Conservation (phyloP, 2,888 invertebrate species). For the Luperina testacea region DNA sequence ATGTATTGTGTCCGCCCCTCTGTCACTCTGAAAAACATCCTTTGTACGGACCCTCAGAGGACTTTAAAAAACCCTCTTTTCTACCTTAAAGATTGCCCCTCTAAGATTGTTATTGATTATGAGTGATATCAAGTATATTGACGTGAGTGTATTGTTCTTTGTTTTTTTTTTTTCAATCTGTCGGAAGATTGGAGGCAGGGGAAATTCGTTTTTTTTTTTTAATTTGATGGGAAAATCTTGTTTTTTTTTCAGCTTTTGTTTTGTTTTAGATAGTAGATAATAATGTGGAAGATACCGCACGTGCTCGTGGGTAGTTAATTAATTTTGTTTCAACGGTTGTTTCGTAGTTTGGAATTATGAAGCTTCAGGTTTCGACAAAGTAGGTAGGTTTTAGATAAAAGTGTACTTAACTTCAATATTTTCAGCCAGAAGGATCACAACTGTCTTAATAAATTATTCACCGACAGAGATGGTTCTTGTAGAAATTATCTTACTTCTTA, state of each 20-base stretch:
- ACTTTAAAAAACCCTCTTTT: conserved; percentile 72
- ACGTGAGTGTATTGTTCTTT: conserved; percentile 60
- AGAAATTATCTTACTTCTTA: background rate
- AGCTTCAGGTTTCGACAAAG: no score
- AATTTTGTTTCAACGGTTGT: background rate
- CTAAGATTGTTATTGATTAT: conserved; percentile 72
- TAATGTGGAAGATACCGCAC: background rate
- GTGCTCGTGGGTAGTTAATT: background rate
- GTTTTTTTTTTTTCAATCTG: conserved; percentile 49
- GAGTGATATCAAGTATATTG: conserved; percentile 70
- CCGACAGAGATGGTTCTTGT: background rate
- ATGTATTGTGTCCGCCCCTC: conserved; percentile 66
- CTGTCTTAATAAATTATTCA: background rate
- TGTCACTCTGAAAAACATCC: conserved; percentile 73
- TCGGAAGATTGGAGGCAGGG: conserved; percentile 12
- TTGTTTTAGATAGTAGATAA: background rate
- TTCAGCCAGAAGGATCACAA: no score
- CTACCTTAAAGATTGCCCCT: conserved; percentile 73
- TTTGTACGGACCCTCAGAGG: conserved; percentile 70
- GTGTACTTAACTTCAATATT: background rate
- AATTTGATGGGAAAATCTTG: background rate
- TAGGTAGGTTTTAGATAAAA: background rate
- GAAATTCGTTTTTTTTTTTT: conserved; percentile 3
- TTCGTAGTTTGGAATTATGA: no score
- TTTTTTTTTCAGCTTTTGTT: conserved; percentile 10